Base-by-base conservation (phyloP, 2,888 invertebrate genomes). In the Homarus gammarus region DNA sequence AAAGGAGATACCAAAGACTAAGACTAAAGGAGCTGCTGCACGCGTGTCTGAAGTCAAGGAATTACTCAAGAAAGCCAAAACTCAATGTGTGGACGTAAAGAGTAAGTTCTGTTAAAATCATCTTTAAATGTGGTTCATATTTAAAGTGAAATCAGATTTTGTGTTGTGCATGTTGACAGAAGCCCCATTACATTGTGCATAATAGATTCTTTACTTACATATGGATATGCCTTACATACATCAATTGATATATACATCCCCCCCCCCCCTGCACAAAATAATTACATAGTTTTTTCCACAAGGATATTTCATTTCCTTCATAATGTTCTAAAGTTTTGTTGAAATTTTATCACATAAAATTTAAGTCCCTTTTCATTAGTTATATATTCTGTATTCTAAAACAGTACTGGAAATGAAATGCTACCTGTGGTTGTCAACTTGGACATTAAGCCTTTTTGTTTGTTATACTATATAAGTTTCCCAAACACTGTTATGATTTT, bases 81-180 rank as follows among this genome's bases (percentile, higher is more conserved):
- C 83, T n/a, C 81, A 90, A 44, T 56, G 84, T 40, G 87, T 90
- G 40, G 82, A 88, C 51, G 90, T 91, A 56, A 90, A 91, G 90
- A 91, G 91, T 91, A 90, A 91, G 91, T 91, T 82, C 1, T 56
- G 56, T n/a, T 84, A 18, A 49, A 8, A 51, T 78, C 82, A 40
- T 87, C 15, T 22, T 61, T 77, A 15, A 81, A 56, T 81, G n/a
- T 38, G 2, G 15, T 27, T 78, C 18, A n/a, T 49, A 27, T 78
- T 51, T 78, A 2, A 40, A 40, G 2, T 22, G 22, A 22, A 75
- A 38, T 10, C 22, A 40, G n/a, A 40, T 75, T 75, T 75, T 38
- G 68, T 38, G 12, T 38, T 36, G 2, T 79, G 61, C 36, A 56
- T 79, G 79, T 15, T 18, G 31, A 22, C 33, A 56, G 56, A 56